Percentiles rank a stretch among this genome's conserved stretches.
phyloP scores from a whole-genome alignment of 1,140 invertebrate species.

The Campoletis sonorensis region DNA sequence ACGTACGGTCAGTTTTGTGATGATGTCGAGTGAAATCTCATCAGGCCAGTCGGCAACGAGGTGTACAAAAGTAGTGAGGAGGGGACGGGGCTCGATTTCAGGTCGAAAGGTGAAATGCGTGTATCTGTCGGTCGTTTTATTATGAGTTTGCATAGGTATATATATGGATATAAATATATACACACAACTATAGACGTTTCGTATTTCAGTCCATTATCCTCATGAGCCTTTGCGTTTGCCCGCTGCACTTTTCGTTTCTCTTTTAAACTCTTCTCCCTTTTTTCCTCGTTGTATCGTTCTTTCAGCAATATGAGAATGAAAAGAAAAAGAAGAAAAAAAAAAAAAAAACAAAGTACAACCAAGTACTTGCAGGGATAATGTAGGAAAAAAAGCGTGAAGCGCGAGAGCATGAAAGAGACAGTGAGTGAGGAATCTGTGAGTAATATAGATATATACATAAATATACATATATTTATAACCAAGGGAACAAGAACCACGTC shows the following conservation, averaged over 20 bases:
- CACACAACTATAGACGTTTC: constrained; percentile 50
- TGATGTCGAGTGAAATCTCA: constrained; percentile 42
- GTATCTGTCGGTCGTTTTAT: constrained; percentile 63
- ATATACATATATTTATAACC: not conserved
- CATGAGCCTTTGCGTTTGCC: constrained; percentile 26
- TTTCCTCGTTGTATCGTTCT: constrained; percentile 41
- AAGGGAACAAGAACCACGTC: constrained; percentile 49
- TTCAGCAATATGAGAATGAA: constrained; percentile 26
- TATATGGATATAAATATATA: too few species aligned
- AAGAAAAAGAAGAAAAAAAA: constrained; percentile 18
- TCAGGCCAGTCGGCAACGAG: constrained; percentile 18
- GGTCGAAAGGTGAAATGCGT: constrained; percentile 53
- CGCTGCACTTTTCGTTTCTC: constrained; percentile 36
- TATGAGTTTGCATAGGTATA: constrained; percentile 60
- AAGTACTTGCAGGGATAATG: constrained; percentile 13
- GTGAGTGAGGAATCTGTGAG: constrained; percentile 6
- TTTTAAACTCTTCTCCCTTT: constrained; percentile 35
- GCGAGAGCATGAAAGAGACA: constrained; percentile 16
- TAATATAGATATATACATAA: constrained; percentile 8
- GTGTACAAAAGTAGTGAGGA: constrained; percentile 26
- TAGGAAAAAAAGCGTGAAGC: constrained; percentile 22
- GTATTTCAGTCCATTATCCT: constrained; percentile 60
- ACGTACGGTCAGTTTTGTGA: constrained; percentile 24
- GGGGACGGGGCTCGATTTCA: constrained; percentile 28
- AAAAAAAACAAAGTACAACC: not conserved